Percentiles rank a stretch among this genome's conserved stretches.
Conservation (phyloP, 1,140 invertebrate species). For the Macrobrachium nipponense region DNA sequence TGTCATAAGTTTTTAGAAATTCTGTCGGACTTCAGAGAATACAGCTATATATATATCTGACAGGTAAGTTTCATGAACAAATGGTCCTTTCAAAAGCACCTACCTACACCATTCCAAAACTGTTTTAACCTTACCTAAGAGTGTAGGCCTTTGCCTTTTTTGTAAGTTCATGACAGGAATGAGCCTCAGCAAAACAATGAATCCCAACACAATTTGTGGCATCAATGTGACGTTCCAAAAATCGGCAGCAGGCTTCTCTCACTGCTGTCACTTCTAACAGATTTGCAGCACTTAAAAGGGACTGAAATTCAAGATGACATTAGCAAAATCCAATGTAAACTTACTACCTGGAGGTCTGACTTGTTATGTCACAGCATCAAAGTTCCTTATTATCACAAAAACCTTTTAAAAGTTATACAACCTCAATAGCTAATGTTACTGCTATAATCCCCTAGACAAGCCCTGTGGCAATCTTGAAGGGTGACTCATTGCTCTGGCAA, state of each 20-base stretch:
- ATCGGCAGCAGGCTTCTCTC: conserved; percentile 72
- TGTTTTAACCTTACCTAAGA: conserved; percentile 58
- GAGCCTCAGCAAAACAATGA: conserved; percentile 74
- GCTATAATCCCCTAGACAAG: too few species aligned
- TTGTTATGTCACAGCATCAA: too few species aligned
- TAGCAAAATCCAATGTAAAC: background rate
- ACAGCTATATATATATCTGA: too few species aligned
- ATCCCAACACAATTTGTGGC: conserved; percentile 73
- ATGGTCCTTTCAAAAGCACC: background rate
- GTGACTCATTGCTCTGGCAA: too few species aligned
- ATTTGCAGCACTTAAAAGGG: conserved; percentile 74
- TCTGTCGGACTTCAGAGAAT: too few species aligned
- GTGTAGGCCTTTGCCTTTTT: conserved; percentile 70
- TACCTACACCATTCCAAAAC: too few species aligned
- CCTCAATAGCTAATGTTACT: too few species aligned
- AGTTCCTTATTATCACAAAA: background rate
- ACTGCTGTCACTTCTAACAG: conserved; percentile 72
- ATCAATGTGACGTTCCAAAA: conserved; percentile 73
- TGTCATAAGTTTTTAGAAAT: too few species aligned
- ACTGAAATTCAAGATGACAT: conserved; percentile 44
- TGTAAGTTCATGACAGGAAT: conserved; percentile 71
- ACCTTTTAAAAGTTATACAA: too few species aligned
- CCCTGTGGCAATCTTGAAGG: too few species aligned
- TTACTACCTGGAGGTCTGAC: too few species aligned
- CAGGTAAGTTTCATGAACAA: too few species aligned